Conservation (phyloP, 1,140 invertebrate species). For the Drosophila kohkoa region DNA sequence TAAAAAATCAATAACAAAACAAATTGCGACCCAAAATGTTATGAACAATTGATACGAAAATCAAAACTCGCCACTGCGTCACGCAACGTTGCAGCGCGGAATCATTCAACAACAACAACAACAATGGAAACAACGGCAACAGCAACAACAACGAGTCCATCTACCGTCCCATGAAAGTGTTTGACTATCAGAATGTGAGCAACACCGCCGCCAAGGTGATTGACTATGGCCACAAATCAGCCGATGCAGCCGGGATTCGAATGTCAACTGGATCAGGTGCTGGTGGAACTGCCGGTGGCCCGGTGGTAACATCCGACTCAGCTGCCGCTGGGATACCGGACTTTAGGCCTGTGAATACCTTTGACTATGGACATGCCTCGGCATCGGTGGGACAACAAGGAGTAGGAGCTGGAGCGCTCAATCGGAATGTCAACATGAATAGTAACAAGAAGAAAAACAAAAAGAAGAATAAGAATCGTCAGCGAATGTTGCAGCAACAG, state of each 20-base stretch:
- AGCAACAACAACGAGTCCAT: slow-evolving; percentile 44
- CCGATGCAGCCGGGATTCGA: slow-evolving; percentile 1
- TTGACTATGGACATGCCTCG: slow-evolving; percentile 87
- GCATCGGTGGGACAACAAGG: slow-evolving; percentile 1
- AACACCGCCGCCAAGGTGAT: slow-evolving; percentile 88
- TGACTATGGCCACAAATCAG: slow-evolving; percentile 89
- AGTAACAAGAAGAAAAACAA: slow-evolving; percentile 53
- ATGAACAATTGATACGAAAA: slow-evolving; percentile 43
- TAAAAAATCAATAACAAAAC: slow-evolving; percentile 34
- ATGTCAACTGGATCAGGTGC: not conserved
- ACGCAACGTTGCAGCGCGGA: slow-evolving; percentile 63
- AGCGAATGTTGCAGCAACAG: slow-evolving; percentile 19
- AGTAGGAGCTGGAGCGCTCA: not conserved
- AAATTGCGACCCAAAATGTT: slow-evolving; percentile 29
- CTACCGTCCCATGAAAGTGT: slow-evolving; percentile 77
- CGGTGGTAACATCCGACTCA: not conserved
- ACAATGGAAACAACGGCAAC: slow-evolving; percentile 6
- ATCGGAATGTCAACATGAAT: slow-evolving; percentile 23
- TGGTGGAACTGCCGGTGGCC: not conserved
- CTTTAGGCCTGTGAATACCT: slow-evolving; percentile 86
- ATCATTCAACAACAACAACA: slow-evolving; percentile 15
- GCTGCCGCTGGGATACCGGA: slow-evolving; percentile 30
- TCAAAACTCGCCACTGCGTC: slow-evolving; percentile 50
- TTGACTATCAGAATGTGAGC: slow-evolving; percentile 75
- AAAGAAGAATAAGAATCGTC: slow-evolving; percentile 46